Percentiles rank a stretch among this genome's conserved stretches.
These are phyloP conservation scores for Anguilla anguilla DNA, from an alignment of 2,797 vertebrate species.

Conservation along the genomic window DNA sequence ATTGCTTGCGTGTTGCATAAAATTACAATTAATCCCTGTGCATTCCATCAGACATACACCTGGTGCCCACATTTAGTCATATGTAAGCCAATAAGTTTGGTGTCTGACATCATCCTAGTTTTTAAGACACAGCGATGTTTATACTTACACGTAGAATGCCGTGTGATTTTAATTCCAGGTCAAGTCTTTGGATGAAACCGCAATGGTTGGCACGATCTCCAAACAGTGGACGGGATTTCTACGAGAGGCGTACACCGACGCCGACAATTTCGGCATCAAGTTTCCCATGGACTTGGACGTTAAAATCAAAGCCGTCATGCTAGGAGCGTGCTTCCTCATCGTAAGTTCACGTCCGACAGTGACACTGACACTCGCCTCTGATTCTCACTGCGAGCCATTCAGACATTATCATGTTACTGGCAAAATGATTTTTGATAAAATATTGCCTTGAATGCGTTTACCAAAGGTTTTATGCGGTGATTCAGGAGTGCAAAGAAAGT, in stretches of 20 bases:
- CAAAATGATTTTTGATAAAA: not conserved
- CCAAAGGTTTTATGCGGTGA: too few species aligned
- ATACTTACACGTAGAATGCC: not conserved
- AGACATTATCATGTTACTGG: not conserved
- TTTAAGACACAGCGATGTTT: not conserved
- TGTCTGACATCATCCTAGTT: not conserved
- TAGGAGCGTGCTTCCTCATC: slow-evolving; percentile 81
- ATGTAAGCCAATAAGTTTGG: not conserved
- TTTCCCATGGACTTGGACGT: slow-evolving; percentile 80
- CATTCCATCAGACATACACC: not conserved
- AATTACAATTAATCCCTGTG: not conserved
- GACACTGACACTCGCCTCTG: not conserved
- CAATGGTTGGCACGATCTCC: slow-evolving; percentile 68
- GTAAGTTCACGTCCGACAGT: slow-evolving; percentile 62
- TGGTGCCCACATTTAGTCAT: not conserved
- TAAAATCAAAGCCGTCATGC: slow-evolving; percentile 78
- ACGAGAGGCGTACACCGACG: slow-evolving; percentile 66
- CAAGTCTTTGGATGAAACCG: slow-evolving; percentile 63
- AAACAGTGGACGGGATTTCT: slow-evolving; percentile 78
- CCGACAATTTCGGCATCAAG: slow-evolving; percentile 77
- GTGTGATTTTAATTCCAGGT: slow-evolving; percentile 56
- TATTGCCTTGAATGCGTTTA: not conserved
- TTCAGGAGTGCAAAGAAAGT: not conserved
- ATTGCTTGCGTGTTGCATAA: not conserved
- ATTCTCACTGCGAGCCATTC: not conserved